Conservation (phyloP, 2,797 vertebrate genomes). For the Epinephelus malabaricus region DNA sequence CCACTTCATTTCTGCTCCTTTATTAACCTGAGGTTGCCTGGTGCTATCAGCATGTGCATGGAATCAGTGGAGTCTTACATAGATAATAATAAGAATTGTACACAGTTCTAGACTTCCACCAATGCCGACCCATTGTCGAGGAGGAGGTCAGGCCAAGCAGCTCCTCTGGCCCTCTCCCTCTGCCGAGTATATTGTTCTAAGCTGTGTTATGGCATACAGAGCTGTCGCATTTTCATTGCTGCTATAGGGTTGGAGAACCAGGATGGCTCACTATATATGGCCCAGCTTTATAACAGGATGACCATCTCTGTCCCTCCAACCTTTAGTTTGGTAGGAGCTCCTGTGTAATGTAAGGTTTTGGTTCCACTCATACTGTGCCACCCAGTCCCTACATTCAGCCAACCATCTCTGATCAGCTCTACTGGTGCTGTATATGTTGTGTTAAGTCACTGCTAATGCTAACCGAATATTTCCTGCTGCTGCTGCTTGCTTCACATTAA, state of each 20-base stretch:
- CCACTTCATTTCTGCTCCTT: conserved; percentile 3
- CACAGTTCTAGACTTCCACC: neutral
- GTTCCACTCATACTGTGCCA: neutral
- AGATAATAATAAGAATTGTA: neutral
- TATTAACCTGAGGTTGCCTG: conserved; percentile 8
- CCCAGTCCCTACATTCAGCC: neutral
- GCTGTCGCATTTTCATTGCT: neutral
- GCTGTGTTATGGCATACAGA: neutral
- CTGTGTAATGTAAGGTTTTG: neutral
- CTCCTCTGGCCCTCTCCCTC: neutral
- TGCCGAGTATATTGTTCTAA: neutral
- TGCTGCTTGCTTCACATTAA: conserved; percentile 31
- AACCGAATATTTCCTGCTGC: conserved; percentile 43
- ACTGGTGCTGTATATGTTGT: neutral
- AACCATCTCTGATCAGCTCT: neutral
- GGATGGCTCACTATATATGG: neutral
- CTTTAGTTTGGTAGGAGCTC: neutral
- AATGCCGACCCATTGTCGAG: neutral
- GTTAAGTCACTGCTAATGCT: conserved; percentile 44
- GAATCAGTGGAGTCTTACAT: conserved; percentile 9
- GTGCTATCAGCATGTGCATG: conserved; percentile 13
- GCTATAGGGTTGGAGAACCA: neutral
- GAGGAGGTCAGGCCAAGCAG: neutral
- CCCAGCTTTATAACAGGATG: neutral
- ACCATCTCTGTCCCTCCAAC: neutral